These are phyloP conservation scores for Tachyglossus aculeatus DNA, from an alignment of 2,797 vertebrate species.

Conservation along the genomic window DNA sequence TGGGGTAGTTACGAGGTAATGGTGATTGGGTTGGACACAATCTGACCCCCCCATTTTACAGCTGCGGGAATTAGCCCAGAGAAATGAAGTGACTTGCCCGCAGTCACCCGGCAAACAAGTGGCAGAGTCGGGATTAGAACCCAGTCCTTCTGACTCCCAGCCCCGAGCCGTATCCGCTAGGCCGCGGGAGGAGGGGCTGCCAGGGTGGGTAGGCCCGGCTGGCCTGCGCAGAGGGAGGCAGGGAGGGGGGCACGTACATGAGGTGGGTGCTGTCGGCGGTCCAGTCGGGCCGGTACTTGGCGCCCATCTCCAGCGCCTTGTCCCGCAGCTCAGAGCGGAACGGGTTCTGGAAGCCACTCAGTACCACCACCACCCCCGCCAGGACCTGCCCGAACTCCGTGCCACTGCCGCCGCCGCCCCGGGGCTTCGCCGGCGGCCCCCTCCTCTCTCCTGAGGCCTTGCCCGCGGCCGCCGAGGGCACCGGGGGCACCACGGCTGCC, in stretches of 20 bases:
- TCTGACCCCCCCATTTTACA: too few relatives aligned
- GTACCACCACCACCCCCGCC: conserved; percentile 87
- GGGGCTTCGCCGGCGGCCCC: conserved; percentile 48
- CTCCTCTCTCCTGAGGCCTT: conserved; percentile 61
- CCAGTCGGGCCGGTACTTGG: conserved; percentile 89
- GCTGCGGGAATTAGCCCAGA: too few relatives aligned
- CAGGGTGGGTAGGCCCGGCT: not conserved
- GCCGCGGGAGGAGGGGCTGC: conserved; percentile 28
- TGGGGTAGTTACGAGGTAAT: too few relatives aligned
- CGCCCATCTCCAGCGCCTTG: conserved; percentile 89
- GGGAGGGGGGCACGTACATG: conserved; percentile 72
- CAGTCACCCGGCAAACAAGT: too few relatives aligned
- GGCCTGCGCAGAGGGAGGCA: rapidly evolving
- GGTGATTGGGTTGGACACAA: too few relatives aligned
- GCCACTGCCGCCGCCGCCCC: conserved; percentile 53
- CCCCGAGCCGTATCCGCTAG: too few relatives aligned
- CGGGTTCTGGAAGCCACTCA: conserved; percentile 93
- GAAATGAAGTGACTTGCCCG: too few relatives aligned
- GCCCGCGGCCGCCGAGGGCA: not conserved
- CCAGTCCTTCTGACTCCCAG: too few relatives aligned
- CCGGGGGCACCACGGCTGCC: not conserved
- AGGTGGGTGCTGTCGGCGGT: conserved; percentile 87
- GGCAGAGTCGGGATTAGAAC: too few relatives aligned
- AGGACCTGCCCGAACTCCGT: conserved; percentile 75
- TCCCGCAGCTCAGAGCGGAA: conserved; percentile 88